These are phyloP conservation scores for Pseudoips prasinana DNA, from an alignment of 2,888 invertebrate species.

Conservation along the genomic window DNA sequence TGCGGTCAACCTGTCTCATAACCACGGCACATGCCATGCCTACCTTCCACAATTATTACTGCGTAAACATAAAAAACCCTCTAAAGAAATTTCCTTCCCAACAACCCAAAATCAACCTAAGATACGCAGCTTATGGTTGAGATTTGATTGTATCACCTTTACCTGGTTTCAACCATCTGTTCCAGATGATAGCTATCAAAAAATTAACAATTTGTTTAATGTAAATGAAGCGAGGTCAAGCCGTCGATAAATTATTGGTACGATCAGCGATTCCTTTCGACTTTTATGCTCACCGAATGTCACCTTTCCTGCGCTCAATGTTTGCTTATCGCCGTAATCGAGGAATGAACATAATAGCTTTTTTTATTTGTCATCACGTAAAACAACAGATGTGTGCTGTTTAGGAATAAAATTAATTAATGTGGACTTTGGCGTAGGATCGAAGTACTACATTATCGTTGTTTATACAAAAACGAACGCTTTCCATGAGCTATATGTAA, in stretches of 20 bases:
- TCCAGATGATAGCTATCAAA: conserved; percentile 79
- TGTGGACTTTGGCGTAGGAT: too few species aligned
- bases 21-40: conserved; percentile 78
- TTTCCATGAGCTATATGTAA: too few species aligned
- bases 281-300: conserved; percentile 76
- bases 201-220: conserved; percentile 83
- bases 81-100: conserved; percentile 37
- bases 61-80: conserved; percentile 58
- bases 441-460: too few species aligned
- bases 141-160: conserved; percentile 21
- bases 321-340: conserved; percentile 69
- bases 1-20: conserved; percentile 81
- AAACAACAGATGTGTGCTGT: conserved; percentile 57
- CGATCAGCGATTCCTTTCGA: conserved; percentile 66
- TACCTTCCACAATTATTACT: conserved; percentile 70
- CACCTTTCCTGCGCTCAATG: conserved; percentile 67
- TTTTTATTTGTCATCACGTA: conserved; percentile 49
- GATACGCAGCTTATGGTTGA: conserved; percentile 15
- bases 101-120: conserved; percentile 26
- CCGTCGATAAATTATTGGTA: conserved; percentile 73
- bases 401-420: too few species aligned
- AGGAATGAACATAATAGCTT: conserved; percentile 54
- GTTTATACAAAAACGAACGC: too few species aligned
- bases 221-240: conserved; percentile 77
- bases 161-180: conserved; percentile 65